phyloP scores from a whole-genome alignment of 1,140 invertebrate species.

The Meloidogyne hapla region DNA sequence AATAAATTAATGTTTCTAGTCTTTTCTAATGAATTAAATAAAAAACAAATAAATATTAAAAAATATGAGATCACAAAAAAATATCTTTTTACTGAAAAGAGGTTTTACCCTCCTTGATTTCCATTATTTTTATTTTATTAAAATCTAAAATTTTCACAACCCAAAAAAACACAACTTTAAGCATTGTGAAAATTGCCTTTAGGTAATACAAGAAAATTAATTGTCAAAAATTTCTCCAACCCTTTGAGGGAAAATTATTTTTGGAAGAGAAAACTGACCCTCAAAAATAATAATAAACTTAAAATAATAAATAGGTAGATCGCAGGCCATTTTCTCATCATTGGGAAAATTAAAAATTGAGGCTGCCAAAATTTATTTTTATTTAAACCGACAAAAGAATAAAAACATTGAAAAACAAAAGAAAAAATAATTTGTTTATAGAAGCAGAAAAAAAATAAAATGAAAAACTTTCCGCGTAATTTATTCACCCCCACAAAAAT shows the following conservation, averaged over 20 bases:
- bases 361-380: background rate
- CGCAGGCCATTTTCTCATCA: background rate
- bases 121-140: too few species aligned
- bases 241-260: background rate
- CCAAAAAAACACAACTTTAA: background rate
- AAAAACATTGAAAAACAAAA: background rate
- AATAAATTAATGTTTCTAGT: background rate
- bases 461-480: background rate
- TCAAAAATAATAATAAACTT: background rate
- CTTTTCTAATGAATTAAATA: too few species aligned
- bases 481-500: background rate
- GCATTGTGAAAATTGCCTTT: background rate
- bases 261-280: background rate
- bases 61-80: too few species aligned
- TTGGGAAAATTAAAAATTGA: slow-evolving; percentile 1
- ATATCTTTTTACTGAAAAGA: too few species aligned
- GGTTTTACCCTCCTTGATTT: too few species aligned
- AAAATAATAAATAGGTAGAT: background rate
- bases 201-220: background rate
- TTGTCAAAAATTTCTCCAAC: background rate
- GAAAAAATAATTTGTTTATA: background rate
- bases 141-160: too few species aligned
- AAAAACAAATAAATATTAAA: too few species aligned
- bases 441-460: background rate
- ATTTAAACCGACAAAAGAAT: background rate